These are phyloP conservation scores for Mycogona germanica DNA, from an alignment of 2,888 invertebrate species.

Conservation along the genomic window DNA sequence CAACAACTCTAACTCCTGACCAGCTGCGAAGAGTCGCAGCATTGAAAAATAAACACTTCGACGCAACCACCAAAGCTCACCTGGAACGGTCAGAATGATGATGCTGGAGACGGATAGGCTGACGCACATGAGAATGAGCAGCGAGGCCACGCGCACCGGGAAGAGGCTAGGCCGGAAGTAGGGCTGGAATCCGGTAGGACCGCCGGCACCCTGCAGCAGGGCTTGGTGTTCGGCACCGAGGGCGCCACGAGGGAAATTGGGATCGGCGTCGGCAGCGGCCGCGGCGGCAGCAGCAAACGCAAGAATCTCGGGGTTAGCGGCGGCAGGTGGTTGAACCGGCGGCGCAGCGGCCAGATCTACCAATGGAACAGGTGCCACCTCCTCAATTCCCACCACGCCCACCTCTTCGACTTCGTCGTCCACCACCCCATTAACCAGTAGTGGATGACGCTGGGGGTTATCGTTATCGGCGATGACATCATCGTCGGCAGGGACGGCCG, in stretches of 20 bases:
- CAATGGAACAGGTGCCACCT: too few relatives aligned
- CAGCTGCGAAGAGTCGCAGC: too few relatives aligned
- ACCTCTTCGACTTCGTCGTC: slow-evolving; percentile 4
- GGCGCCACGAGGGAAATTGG: slow-evolving; percentile 15
- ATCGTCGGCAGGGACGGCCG: too few relatives aligned
- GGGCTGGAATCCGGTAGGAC: slow-evolving; percentile 20
- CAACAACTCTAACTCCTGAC: too few relatives aligned
- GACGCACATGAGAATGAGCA: slow-evolving; percentile 59
- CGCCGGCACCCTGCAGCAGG: slow-evolving; percentile 18
- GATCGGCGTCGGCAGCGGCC: slow-evolving; percentile 11
- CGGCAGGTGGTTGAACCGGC: neutral
- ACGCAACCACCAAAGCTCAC: too few relatives aligned
- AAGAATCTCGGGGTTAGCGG: slow-evolving; percentile 8
- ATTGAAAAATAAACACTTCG: too few relatives aligned
- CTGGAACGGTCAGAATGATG: slow-evolving; percentile 70
- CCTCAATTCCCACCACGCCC: neutral
- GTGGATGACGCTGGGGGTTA: too few relatives aligned
- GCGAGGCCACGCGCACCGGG: slow-evolving; percentile 8
- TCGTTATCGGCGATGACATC: too few relatives aligned
- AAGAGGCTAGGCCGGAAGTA: slow-evolving; percentile 18
- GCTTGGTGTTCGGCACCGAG: slow-evolving; percentile 20
- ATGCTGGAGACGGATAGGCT: slow-evolving; percentile 76
- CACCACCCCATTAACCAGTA: neutral
- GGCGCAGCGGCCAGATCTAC: neutral
- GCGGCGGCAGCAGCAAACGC: slow-evolving; percentile 20